Base-by-base conservation (phyloP, 2,113 vertebrate species). In the Clupea harengus region DNA sequence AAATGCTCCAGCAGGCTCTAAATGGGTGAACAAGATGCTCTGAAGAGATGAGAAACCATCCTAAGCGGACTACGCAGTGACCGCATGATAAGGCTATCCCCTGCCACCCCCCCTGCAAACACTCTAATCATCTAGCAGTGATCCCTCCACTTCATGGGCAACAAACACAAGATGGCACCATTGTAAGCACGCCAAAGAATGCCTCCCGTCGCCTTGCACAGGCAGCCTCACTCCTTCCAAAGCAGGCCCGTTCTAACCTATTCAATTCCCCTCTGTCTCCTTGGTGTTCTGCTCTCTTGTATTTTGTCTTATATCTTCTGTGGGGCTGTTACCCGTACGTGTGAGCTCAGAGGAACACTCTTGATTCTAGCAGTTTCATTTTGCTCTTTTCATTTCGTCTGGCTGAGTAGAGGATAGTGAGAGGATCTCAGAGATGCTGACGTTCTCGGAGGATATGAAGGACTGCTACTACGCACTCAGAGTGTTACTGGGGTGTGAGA, bases 141-240 rank as follows among this genome's bases (percentile, higher is more conserved):
- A 78, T 78, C 28, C 72, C 72, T 78, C 10, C 72, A 39, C 32
- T 32, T 78, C 13, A 44, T 13, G 64, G 72, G 72, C 72, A 39
- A 39, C 11, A 13, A 39, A 78, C 72, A 78, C 72, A 78, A 78
- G 72, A 78, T 78, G 72, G 28, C 72, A 78, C 28, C 28, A 17
- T 32, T 78, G 72, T 78, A 78, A 11, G 25, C 86, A 86, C 89
- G 89, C 90, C 83, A 81, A 18, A 88, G 88, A 6, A 4, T 10
- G 11, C 13, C 39, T 39, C 39, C 39, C 39, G 39, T 39, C 39
- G 28, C 4, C 28, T 78, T 13, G 10, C 4, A 39, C 4, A 13
- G 8, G 1, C 64, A 78, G 25, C 28, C 72, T 1, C 67, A 78
- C 28, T 39, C 72, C 39, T 78, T 78, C 28, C 28, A 32, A 17